Base-by-base conservation (phyloP, 2,113 vertebrate species). In the Falcunculus frontatus region DNA sequence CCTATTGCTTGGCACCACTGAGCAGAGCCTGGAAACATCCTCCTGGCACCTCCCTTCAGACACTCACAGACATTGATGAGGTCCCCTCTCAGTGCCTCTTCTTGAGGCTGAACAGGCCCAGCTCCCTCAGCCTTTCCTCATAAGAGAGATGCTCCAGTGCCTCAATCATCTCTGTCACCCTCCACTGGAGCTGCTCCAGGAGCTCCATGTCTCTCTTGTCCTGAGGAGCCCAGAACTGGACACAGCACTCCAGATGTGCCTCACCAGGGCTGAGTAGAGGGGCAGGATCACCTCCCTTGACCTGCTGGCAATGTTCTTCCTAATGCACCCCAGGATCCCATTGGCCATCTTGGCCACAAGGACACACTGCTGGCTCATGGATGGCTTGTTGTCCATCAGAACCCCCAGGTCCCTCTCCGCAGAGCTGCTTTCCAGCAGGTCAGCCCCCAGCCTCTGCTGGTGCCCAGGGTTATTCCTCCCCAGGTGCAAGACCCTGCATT, bases 1-100 rank as follows among this genome's bases (percentile, higher is more conserved):
- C 18, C 50, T 16, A 5, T 10, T 56, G n/a, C n/a, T 29, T 0
- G 2, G 59, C 27, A 63, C 13, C 68, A 53, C 6, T 0, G 7
- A 83, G 55, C 37, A 83, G 13, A 72, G 56, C 56, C 80, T 44
- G 67, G 47, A 3, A 20, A 8, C 47, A 16, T 72, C 21, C 33
- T 13, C 47, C 8, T 11, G 39, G 41, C 33, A 39, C 17, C 81
- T 73, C 81, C 67, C 39, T 42, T 32, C 68, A 63, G 56, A 27
- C 2, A 21, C 81, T 32, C 49, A 44, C 5, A 44, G 57, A 32
- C 47, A 73, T 8, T 7, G 47, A 53, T 44, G 57, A 73, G 27
- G 2, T 26, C 3, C 57, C 41, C 49, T 39, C 57, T 63, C 33
- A 17, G 57, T 17, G 27, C 20, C 81, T 64, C 49, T 73, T 46